phyloP scores from a whole-genome alignment of 1,140 invertebrate species.

The Dendroctonus ponderosae region DNA sequence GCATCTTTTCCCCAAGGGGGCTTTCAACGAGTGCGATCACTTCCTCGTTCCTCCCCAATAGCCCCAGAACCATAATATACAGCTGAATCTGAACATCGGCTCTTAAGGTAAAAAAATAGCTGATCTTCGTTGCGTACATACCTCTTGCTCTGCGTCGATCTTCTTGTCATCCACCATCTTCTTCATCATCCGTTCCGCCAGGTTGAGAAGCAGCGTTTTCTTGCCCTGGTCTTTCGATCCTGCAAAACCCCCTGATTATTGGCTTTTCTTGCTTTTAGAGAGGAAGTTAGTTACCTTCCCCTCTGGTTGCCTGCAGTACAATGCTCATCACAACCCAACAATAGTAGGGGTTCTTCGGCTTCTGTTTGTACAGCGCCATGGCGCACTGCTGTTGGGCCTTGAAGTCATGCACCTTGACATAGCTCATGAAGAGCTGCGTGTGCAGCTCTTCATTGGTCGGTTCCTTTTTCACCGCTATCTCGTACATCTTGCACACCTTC shows the following conservation, averaged over 20 bases:
- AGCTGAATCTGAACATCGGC: constrained; percentile 61
- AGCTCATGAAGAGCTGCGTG: constrained; percentile 93
- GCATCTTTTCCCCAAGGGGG: constrained; percentile 64
- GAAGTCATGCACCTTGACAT: constrained; percentile 86
- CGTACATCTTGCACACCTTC: constrained; percentile 85
- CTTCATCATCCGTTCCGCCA: constrained; percentile 84
- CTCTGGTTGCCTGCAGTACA: constrained; percentile 76
- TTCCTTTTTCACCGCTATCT: constrained; percentile 80
- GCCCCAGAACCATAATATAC: constrained; percentile 87
- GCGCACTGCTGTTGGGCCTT: constrained; percentile 89
- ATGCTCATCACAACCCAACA: constrained; percentile 97
- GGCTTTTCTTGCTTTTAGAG: not conserved
- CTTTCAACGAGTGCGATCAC: constrained; percentile 78
- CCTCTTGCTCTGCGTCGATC: constrained; percentile 89
- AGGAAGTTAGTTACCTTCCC: constrained; percentile 44
- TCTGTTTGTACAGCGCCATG: constrained; percentile 84
- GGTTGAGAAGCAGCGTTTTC: constrained; percentile 67
- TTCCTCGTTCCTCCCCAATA: constrained; percentile 79
- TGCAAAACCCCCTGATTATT: constrained; percentile 37
- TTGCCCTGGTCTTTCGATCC: constrained; percentile 55
- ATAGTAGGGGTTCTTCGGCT: constrained; percentile 94
- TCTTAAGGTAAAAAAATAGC: not conserved
- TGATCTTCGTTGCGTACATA: not conserved
- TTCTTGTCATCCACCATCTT: constrained; percentile 88
- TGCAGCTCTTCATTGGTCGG: constrained; percentile 89